phyloP scores from a whole-genome alignment of 2,797 vertebrate genomes.

The Tragelaphus oryx region DNA sequence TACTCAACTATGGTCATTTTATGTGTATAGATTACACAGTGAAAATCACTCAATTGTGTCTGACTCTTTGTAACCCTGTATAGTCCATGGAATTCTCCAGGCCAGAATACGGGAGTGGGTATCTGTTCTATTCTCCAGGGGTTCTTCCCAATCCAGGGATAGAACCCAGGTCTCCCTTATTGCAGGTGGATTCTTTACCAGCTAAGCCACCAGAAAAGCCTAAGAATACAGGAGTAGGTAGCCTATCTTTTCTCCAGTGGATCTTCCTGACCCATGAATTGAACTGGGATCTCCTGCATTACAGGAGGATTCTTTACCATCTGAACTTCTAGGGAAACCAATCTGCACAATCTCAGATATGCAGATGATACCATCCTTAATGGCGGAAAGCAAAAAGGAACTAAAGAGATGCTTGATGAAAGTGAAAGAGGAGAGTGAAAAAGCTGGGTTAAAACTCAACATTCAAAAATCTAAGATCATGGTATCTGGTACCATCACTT shows the following conservation, averaged over 20 bases:
- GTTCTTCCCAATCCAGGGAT: not conserved
- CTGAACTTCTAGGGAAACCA: not conserved
- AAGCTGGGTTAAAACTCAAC: not conserved
- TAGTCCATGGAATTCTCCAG: not conserved
- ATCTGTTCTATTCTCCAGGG: not conserved
- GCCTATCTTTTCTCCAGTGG: not conserved
- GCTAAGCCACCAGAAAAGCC: not conserved
- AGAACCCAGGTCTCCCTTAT: not conserved
- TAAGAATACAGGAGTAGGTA: not conserved
- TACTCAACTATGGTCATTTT: not conserved
- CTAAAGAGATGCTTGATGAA: not conserved
- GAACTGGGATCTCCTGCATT: not conserved
- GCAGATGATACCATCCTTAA: not conserved
- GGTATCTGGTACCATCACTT: not conserved
- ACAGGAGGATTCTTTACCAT: not conserved
- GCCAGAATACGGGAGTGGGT: not conserved
- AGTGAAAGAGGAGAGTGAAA: not conserved
- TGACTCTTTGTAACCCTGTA: not conserved
- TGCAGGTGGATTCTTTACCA: not conserved
- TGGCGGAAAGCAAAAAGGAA: not conserved
- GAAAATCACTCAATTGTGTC: not conserved
- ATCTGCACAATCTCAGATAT: not conserved
- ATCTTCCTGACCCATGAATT: not conserved
- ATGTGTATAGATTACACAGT: not conserved
- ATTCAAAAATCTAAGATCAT: not conserved